phyloP scores from a whole-genome alignment of 2,113 vertebrate genomes.

The Stercorarius parasiticus region DNA sequence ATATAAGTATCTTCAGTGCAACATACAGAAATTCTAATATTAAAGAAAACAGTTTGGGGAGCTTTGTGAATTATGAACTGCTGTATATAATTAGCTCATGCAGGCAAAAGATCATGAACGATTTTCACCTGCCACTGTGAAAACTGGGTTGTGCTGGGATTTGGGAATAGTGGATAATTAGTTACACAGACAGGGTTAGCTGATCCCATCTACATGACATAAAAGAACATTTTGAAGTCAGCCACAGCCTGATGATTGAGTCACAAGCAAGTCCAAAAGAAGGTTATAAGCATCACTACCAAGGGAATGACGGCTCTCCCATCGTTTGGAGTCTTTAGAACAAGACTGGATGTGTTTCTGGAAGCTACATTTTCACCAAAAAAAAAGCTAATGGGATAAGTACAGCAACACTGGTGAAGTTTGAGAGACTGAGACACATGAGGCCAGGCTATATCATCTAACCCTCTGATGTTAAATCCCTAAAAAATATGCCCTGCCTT shows the following conservation, averaged over 20 bases:
- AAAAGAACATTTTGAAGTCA: not conserved
- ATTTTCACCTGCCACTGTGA: constrained; percentile 16
- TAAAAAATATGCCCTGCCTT: not conserved
- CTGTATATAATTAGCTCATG: not conserved
- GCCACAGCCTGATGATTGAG: not conserved
- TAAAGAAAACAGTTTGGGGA: not conserved
- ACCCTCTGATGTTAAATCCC: not conserved
- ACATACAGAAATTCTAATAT: not conserved
- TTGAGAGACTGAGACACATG: not conserved
- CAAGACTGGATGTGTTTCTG: not conserved
- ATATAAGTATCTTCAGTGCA: not conserved
- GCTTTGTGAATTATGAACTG: not conserved
- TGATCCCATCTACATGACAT: constrained; percentile 10
- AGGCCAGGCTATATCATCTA: not conserved
- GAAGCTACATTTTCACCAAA: not conserved
- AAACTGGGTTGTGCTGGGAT: not conserved
- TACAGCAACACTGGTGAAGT: not conserved
- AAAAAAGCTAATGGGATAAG: not conserved
- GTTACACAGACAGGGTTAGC: constrained; percentile 21
- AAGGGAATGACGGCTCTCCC: not conserved
- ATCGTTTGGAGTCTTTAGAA: not conserved
- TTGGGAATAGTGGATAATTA: constrained; percentile 39
- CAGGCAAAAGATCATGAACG: not conserved
- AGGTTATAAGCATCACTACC: not conserved
- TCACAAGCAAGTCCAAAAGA: not conserved